Evolutionary conservation across 1,140 invertebrate genomes (phyloP).

Genomic region (Leptestheria dahalacensis): DNA sequence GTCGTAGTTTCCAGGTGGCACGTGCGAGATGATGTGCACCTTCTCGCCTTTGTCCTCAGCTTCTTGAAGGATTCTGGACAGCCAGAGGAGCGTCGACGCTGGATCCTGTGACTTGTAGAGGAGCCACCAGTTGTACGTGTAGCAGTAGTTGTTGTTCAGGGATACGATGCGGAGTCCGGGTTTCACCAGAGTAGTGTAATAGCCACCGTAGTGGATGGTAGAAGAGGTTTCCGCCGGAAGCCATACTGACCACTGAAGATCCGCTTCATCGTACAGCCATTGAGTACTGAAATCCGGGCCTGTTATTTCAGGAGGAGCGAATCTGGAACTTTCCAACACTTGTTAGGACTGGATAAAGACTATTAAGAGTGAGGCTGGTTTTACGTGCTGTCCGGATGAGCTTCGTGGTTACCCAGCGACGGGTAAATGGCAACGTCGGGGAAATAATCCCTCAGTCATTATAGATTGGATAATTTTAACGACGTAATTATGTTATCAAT

Average conservation of each 20-base stretch:
- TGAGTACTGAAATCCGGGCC: conserved; percentile 16
- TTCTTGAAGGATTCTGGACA: conserved; percentile 36
- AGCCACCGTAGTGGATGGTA: conserved; percentile 32
- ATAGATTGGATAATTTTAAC: conserved; percentile 34
- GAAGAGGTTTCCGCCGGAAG: conserved; percentile 24
- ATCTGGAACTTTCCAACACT: too few relatives aligned
- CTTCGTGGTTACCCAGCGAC: conserved; percentile 47
- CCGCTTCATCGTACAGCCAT: conserved; percentile 30
- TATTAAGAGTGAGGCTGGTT: too few relatives aligned
- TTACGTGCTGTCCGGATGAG: conserved; percentile 40
- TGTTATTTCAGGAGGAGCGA: conserved; percentile 15
- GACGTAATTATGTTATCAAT: background rate
- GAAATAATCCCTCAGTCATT: conserved; percentile 47
- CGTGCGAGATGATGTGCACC: conserved; percentile 70
- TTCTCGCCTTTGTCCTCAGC: conserved; percentile 40
- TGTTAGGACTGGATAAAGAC: too few relatives aligned
- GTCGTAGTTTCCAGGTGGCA: conserved; percentile 51
- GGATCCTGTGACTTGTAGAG: conserved; percentile 44
- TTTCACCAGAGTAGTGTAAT: conserved; percentile 33
- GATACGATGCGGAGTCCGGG: conserved; percentile 36
- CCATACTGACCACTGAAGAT: conserved; percentile 29
- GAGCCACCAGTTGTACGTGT: conserved; percentile 40
- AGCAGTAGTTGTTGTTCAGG: conserved; percentile 38
- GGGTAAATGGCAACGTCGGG: conserved; percentile 38
- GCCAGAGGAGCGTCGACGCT: conserved; percentile 40